These are phyloP conservation scores for Gambusia affinis DNA, from an alignment of 2,113 vertebrate species.

Conservation along the genomic window DNA sequence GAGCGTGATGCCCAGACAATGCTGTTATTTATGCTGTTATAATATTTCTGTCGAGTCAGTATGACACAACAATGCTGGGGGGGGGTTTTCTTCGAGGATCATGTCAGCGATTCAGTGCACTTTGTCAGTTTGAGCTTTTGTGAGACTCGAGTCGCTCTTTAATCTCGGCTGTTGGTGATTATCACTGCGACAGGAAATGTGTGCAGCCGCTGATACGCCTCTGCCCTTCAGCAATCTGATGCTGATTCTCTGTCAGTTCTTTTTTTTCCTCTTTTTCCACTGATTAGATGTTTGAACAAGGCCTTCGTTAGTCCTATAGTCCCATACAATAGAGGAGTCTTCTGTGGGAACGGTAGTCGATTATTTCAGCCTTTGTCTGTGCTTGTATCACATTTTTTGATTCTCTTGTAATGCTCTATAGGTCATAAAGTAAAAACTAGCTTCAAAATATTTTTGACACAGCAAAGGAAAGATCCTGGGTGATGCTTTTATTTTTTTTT, in stretches of 20 bases:
- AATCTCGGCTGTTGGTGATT: slow-evolving; percentile 49
- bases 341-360: not conserved
- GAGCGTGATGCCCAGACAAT: not conserved
- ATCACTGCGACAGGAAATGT: slow-evolving; percentile 24
- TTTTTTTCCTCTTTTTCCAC: not conserved
- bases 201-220: slow-evolving; percentile 39
- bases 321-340: not conserved
- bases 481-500: slow-evolving; percentile 28
- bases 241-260: slow-evolving; percentile 25
- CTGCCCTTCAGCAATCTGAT: slow-evolving; percentile 37
- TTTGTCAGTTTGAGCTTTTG: slow-evolving; percentile 37
- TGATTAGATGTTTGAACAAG: slow-evolving; percentile 19
- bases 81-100: not conserved
- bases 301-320: not conserved
- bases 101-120: slow-evolving; percentile 24
- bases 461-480: slow-evolving; percentile 10
- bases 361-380: slow-evolving; percentile 19
- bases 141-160: slow-evolving; percentile 33
- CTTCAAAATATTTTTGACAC: slow-evolving; percentile 19
- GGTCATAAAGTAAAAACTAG: slow-evolving; percentile 20
- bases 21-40: not conserved
- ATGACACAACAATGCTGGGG: slow-evolving; percentile 9
- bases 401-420: slow-evolving; percentile 12
- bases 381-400: not conserved
- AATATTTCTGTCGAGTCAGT: slow-evolving; percentile 19